Conservation (phyloP, 2,888 invertebrate species). For the Drosophila suboccidentalis region DNA sequence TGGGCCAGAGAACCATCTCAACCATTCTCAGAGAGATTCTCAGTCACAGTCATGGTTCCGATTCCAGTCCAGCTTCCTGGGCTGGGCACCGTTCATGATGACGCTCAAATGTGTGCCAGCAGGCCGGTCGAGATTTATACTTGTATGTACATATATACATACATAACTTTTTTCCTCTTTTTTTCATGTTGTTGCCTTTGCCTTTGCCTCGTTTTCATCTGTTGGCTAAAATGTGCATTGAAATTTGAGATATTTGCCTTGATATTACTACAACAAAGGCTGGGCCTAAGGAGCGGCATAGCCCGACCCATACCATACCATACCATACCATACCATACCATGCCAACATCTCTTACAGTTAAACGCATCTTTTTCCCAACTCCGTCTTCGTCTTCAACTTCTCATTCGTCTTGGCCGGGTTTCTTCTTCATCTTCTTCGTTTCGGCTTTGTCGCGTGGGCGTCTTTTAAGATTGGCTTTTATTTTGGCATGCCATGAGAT, state of each 20-base stretch:
- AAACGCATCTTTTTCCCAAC: conserved; percentile 54
- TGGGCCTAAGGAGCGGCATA: conserved; percentile 55
- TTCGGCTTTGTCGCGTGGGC: conserved; percentile 63
- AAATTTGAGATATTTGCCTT: conserved; percentile 78
- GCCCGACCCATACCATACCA: conserved; percentile 23
- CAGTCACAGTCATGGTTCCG: conserved; percentile 34
- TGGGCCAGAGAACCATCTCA: conserved; percentile 32
- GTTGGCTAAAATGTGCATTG: conserved; percentile 63
- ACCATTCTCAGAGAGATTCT: conserved; percentile 4
- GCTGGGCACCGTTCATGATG: conserved; percentile 28
- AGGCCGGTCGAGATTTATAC: conserved; percentile 59
- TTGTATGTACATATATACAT: not conserved
- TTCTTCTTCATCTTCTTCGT: conserved; percentile 10
- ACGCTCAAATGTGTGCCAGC: conserved; percentile 71
- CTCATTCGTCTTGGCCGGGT: conserved; percentile 22
- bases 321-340: not conserved
- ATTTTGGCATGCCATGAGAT: conserved; percentile 54
- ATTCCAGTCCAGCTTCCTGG: conserved; percentile 45
- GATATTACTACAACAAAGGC: conserved; percentile 73
- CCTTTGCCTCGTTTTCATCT: conserved; percentile 25
- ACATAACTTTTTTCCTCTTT: too few relatives aligned
- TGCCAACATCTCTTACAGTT: conserved; percentile 56
- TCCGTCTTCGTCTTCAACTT: conserved; percentile 29
- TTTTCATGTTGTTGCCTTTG: conserved; percentile 13
- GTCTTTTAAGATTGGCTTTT: conserved; percentile 68